phyloP scores from a whole-genome alignment of 2,888 invertebrate species.

The Glyphotaelius pellucidus region DNA sequence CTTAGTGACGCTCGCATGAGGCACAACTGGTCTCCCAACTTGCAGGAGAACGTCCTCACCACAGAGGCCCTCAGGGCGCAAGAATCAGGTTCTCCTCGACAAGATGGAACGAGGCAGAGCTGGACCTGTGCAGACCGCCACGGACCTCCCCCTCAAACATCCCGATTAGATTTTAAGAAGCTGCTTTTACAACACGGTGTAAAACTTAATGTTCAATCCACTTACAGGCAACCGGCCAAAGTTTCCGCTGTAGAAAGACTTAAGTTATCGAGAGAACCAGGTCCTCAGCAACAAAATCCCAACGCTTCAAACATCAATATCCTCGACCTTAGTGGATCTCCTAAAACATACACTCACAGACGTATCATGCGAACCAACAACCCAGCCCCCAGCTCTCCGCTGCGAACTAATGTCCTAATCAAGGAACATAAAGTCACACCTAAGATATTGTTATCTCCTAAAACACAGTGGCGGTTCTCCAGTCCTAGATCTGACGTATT shows the following conservation, averaged over 20 bases:
- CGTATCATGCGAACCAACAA: slow-evolving; percentile 75
- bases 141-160: slow-evolving; percentile 83
- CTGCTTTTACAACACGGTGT: slow-evolving; percentile 87
- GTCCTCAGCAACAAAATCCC: slow-evolving; percentile 69
- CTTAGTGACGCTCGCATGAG: slow-evolving; percentile 78
- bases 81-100: slow-evolving; percentile 54
- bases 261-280: slow-evolving; percentile 80
- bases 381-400: slow-evolving; percentile 76
- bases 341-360: slow-evolving; percentile 82
- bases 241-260: slow-evolving; percentile 89
- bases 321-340: slow-evolving; percentile 84
- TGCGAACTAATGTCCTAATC: slow-evolving; percentile 75
- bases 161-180: slow-evolving; percentile 90
- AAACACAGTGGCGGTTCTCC: slow-evolving; percentile 85
- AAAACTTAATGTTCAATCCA: slow-evolving; percentile 77
- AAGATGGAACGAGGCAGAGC: slow-evolving; percentile 72
- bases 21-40: slow-evolving; percentile 82
- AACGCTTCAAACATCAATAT: slow-evolving; percentile 79
- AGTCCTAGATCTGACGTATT: slow-evolving; percentile 89
- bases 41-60: slow-evolving; percentile 71
- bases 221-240: slow-evolving; percentile 79
- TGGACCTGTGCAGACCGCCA: slow-evolving; percentile 81
- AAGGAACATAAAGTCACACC: slow-evolving; percentile 78
- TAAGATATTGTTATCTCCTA: slow-evolving; percentile 83
- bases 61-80: slow-evolving; percentile 67